These are phyloP conservation scores for Drosophila sordidula DNA, from an alignment of 2,888 invertebrate genomes.

Conservation along the genomic window DNA sequence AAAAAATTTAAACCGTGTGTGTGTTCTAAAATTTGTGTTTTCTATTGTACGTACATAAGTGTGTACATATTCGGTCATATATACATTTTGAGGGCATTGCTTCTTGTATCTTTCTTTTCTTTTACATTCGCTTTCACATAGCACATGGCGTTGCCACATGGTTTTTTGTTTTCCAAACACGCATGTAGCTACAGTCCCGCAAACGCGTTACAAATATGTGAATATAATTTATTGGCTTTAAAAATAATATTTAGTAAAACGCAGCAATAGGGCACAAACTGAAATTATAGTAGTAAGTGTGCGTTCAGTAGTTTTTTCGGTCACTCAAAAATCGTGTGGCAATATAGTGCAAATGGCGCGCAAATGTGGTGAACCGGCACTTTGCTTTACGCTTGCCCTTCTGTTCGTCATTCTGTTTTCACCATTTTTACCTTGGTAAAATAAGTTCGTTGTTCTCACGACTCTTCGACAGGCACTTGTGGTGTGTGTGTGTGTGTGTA, in stretches of 20 bases:
- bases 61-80: conserved; percentile 26
- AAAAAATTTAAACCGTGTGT: not conserved
- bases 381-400: conserved; percentile 57
- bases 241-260: not conserved
- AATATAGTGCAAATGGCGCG: conserved; percentile 69
- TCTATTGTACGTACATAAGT: conserved; percentile 22
- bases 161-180: conserved; percentile 23
- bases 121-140: conserved; percentile 74
- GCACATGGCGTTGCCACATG: conserved; percentile 74
- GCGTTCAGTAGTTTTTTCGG: conserved; percentile 1
- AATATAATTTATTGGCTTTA: conserved; percentile 6
- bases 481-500: conserved; percentile 31
- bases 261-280: not conserved
- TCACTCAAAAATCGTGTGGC: conserved; percentile 32
- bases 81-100: conserved; percentile 71
- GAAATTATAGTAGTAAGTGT: not conserved
- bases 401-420: conserved; percentile 44
- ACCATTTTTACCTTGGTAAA: conserved; percentile 59
- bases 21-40: conserved; percentile 28
- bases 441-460: conserved; percentile 77
- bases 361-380: conserved; percentile 77
- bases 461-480: conserved; percentile 55
- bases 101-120: conserved; percentile 66
- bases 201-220: conserved; percentile 13
- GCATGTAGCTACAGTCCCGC: conserved; percentile 46